Evolutionary conservation across 2,113 vertebrate genomes (phyloP).

Genomic region (Urocolius indicus): DNA sequence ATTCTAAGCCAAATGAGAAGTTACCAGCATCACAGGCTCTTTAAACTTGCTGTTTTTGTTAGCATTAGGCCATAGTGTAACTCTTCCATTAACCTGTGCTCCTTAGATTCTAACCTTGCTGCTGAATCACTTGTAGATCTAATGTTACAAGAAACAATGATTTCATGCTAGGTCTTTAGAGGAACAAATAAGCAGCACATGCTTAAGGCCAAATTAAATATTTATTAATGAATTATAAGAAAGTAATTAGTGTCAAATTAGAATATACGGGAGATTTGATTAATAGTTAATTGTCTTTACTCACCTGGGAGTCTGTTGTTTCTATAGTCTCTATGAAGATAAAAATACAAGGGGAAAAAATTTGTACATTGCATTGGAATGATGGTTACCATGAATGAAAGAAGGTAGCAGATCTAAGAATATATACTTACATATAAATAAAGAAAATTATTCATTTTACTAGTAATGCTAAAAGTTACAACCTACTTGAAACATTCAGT

Average conservation of each 20-base stretch:
- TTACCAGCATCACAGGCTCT: neutral
- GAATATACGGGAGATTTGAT: slow-evolving; percentile 51
- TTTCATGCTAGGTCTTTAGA: neutral
- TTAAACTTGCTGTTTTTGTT: neutral
- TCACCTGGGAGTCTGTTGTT: slow-evolving; percentile 43
- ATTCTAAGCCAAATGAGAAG: neutral
- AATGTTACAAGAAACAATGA: neutral
- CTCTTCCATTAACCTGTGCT: neutral
- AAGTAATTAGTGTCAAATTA: slow-evolving; percentile 62
- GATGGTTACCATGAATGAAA: neutral
- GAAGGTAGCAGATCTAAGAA: neutral
- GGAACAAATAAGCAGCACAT: slow-evolving; percentile 20
- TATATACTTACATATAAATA: neutral
- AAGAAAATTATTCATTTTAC: neutral
- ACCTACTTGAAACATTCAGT: neutral
- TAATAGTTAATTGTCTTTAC: slow-evolving; percentile 60
- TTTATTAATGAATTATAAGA: slow-evolving; percentile 65
- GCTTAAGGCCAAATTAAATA: slow-evolving; percentile 63
- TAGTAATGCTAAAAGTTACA: neutral
- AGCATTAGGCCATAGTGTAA: neutral
- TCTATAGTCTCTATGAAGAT: neutral
- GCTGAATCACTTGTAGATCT: neutral
- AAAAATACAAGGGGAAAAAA: neutral
- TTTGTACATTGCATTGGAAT: neutral
- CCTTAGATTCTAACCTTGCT: neutral